A percentile compares a stretch with the other conserved stretches of the same genome.
Evolutionary conservation across 2,797 vertebrate genomes (phyloP).

Genomic region (Oreochromis mossambicus): DNA sequence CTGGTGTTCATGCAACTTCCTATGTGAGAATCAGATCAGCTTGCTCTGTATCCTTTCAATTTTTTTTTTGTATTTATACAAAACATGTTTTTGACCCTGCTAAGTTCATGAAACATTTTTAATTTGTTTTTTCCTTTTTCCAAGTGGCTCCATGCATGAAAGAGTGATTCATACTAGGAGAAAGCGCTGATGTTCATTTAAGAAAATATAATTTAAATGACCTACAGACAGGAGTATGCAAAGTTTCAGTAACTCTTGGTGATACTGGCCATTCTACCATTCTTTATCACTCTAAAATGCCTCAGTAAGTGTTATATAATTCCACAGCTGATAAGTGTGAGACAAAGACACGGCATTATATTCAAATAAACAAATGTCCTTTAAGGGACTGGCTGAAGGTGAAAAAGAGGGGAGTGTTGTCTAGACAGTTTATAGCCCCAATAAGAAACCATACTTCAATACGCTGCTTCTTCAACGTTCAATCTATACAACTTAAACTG

Average conservation of each 20-base stretch:
- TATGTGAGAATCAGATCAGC: not conserved
- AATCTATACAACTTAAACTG: slow-evolving; percentile 84
- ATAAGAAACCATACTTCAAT: slow-evolving; percentile 94
- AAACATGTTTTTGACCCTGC: not conserved
- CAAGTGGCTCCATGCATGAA: not conserved
- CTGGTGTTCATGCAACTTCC: not conserved
- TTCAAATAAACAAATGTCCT: slow-evolving; percentile 77
- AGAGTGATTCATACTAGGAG: not conserved
- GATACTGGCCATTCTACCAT: not conserved
- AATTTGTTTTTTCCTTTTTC: not conserved
- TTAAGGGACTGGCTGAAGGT: slow-evolving; percentile 61
- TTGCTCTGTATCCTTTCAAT: not conserved
- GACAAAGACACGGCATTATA: slow-evolving; percentile 72
- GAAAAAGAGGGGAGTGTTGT: slow-evolving; percentile 87
- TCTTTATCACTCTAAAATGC: not conserved
- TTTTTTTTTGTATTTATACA: not conserved
- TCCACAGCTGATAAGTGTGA: slow-evolving; percentile 56
- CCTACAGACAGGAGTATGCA: not conserved
- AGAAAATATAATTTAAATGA: not conserved
- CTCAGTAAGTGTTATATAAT: slow-evolving; percentile 30
- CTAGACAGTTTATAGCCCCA: slow-evolving; percentile 99
- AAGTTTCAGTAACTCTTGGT: not conserved
- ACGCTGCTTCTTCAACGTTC: slow-evolving; percentile 85
- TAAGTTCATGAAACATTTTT: not conserved
- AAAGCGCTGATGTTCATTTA: not conserved